These are phyloP conservation scores for Spodoptera picta DNA, from an alignment of 2,888 invertebrate genomes.

Conservation along the genomic window DNA sequence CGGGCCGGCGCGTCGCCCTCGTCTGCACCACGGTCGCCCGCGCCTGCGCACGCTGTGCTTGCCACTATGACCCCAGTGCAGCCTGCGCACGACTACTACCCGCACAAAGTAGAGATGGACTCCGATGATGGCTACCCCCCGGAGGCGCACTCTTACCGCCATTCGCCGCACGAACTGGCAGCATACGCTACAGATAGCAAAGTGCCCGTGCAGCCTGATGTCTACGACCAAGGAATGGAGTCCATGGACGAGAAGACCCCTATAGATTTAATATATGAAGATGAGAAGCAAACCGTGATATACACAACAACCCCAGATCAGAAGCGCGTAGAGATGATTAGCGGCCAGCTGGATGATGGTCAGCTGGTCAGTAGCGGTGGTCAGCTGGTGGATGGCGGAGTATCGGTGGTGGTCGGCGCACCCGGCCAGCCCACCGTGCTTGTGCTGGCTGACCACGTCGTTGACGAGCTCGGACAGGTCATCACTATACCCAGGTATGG, in stretches of 20 bases:
- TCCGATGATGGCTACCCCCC: conserved; percentile 89
- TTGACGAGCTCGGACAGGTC: conserved; percentile 91
- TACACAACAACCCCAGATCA: conserved; percentile 94
- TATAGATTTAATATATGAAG: conserved; percentile 95
- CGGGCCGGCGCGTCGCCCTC: conserved; percentile 85
- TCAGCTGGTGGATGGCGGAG: conserved; percentile 86
- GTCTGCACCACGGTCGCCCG: conserved; percentile 89
- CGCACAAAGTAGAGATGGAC: conserved; percentile 90
- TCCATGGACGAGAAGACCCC: conserved; percentile 91
- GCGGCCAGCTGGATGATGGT: conserved; percentile 90
- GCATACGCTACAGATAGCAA: conserved; percentile 88
- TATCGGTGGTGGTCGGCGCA: conserved; percentile 85
- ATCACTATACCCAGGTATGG: conserved; percentile 90
- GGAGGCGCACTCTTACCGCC: conserved; percentile 89
- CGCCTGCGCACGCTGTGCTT: conserved; percentile 92
- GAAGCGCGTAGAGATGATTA: conserved; percentile 94
- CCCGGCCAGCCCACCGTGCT: conserved; percentile 89
- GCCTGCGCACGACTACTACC: conserved; percentile 92
- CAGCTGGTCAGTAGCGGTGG: conserved; percentile 87
- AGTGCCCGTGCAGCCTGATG: conserved; percentile 88
- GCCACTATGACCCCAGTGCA: conserved; percentile 96
- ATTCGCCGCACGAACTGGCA: conserved; percentile 86
- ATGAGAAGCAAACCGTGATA: conserved; percentile 95
- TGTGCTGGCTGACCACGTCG: conserved; percentile 92
- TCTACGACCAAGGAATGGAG: conserved; percentile 85